Evolutionary conservation across 2,888 invertebrate genomes (phyloP).

Genomic region (Andrena dorsata): DNA sequence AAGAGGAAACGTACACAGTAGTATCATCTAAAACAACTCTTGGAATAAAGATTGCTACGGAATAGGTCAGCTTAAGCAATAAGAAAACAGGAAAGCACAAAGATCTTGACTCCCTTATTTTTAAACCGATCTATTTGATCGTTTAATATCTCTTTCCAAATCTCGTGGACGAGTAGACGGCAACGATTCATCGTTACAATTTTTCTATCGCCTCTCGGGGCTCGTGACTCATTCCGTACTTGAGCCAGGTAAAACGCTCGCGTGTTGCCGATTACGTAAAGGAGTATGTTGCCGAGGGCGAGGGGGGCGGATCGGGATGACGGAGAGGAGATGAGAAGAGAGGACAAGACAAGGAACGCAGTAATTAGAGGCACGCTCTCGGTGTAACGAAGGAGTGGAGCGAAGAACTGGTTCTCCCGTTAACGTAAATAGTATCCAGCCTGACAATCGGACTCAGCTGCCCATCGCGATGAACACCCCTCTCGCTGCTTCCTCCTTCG

Average conservation of each 20-base stretch:
- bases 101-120: no score
- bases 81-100: no score
- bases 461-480: constrained; percentile 36
- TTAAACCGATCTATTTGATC: no score
- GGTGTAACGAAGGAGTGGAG: constrained; percentile 40
- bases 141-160: no score
- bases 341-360: constrained; percentile 28
- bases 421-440: constrained; percentile 65
- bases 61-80: no score
- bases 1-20: no score
- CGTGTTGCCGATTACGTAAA: constrained; percentile 74
- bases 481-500: constrained; percentile 62
- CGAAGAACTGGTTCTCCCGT: constrained; percentile 67
- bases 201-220: constrained; percentile 20
- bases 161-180: no score
- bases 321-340: constrained; percentile 22
- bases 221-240: constrained; percentile 49
- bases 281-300: constrained; percentile 38
- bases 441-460: constrained; percentile 29
- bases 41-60: no score
- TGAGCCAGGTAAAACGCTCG: constrained; percentile 64
- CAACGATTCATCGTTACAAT: constrained; percentile 30
- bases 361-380: constrained; percentile 59
- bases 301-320: constrained; percentile 34
- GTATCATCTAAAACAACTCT: no score